Conservation (phyloP, 2,113 vertebrate genomes). For the Osmerus mordax region DNA sequence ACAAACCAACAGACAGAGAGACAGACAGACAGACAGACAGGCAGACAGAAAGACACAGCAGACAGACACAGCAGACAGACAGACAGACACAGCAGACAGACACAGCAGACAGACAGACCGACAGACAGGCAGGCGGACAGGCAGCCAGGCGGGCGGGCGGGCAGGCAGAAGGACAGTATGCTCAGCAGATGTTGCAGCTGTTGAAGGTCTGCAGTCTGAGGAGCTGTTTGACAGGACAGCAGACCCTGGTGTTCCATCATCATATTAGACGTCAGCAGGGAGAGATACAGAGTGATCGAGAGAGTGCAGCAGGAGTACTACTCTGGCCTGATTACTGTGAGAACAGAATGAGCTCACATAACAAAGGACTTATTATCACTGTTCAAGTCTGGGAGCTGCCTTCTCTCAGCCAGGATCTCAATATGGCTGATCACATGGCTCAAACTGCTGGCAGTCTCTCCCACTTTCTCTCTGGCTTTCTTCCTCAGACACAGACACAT, state of each 20-base stretch:
- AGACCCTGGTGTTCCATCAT: too few species aligned
- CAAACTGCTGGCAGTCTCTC: too few species aligned
- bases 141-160: too few species aligned
- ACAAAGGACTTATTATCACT: conserved; percentile 28
- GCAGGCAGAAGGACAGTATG: background rate
- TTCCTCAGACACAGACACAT: background rate
- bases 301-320: conserved; percentile 1
- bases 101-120: too few species aligned
- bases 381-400: conserved; percentile 8
- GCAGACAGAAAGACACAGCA: too few species aligned
- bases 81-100: too few species aligned
- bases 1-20: too few species aligned
- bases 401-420: conserved; percentile 6
- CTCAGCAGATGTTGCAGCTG: background rate
- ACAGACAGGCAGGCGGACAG: too few species aligned
- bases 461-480: background rate
- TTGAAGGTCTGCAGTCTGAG: background rate
- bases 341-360: conserved; percentile 10
- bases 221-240: background rate
- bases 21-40: too few species aligned
- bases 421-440: conserved; percentile 11
- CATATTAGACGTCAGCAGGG: background rate
- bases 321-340: conserved; percentile 14
- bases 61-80: too few species aligned
- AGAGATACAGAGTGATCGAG: background rate